Base-by-base conservation (phyloP, 1,140 invertebrate species). In the Eriocheir sinensis region DNA sequence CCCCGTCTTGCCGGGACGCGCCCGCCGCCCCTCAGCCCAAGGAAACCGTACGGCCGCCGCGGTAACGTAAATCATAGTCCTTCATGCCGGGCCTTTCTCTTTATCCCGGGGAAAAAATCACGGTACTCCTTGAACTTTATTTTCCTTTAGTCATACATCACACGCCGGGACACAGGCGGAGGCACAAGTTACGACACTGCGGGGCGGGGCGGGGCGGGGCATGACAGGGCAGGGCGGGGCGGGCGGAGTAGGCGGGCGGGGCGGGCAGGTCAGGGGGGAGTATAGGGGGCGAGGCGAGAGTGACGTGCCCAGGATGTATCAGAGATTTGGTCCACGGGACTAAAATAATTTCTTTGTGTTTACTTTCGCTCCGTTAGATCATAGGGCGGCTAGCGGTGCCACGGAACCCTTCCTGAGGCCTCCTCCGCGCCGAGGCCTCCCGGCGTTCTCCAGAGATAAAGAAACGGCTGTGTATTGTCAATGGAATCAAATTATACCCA, bases 291-390 rank as follows among this genome's bases (percentile, higher is more conserved):
- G 60, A n/a, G 60, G 60, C 60, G 60, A 72, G 60, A 72, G 60
- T 21, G 60, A 72, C 88, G 41, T 40, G 88, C 41, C 40, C 41
- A 41, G 41, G 88, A 89, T 89, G 88, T 89, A 89, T 41, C n/a
- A 40, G 38, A 92, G 36, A 80, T 81, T 32, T 89, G 8, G 36
- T 89, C 81, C 88, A 32, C 72, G 79, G 36, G 36, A 44, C 79
- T 83, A 44, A 83, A 83, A 92, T 92, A 38, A 83, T 92, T 40
- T 83, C 91, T 92, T 92, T 92, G 91, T 89, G 88, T 92, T 92
- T 85, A 92, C 91, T 83, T 85, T 85, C 90, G 72, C 72, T 81
- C 91, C 80, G 91, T 85, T 92, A 92, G 91, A 92, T 92, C 91
- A 85, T 92, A 85, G 44, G 91, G 48, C 30, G 53, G 81, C n/a